Percentiles rank a stretch among this genome's conserved stretches.
Evolutionary conservation across 2,888 invertebrate species (phyloP).

Genomic region (Gymnosoma rotundatum): DNA sequence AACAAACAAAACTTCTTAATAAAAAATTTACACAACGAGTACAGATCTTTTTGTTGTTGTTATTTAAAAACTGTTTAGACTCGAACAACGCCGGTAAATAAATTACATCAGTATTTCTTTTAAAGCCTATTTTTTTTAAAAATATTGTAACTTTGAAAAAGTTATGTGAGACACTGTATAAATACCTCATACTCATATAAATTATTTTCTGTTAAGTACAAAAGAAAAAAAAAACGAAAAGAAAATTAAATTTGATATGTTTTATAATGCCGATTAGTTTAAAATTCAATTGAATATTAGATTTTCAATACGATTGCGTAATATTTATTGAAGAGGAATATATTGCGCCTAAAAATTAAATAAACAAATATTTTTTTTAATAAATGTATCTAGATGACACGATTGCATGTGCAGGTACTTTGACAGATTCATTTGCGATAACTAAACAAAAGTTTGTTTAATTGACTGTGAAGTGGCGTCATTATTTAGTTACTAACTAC

Average conservation of each 20-base stretch:
- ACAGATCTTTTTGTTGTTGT: too few species aligned
- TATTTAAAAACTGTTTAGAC: too few species aligned
- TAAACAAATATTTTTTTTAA: not conserved
- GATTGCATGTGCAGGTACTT: not conserved
- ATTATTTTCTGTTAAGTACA: not conserved
- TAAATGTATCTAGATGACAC: constrained; percentile 2
- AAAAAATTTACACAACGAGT: too few species aligned
- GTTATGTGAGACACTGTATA: not conserved
- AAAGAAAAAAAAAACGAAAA: not conserved
- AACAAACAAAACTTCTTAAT: too few species aligned
- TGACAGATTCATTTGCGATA: constrained; percentile 33
- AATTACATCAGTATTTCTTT: too few species aligned
- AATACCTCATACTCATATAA: not conserved
- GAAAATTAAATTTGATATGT: not conserved
- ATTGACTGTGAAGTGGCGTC: constrained; percentile 33
- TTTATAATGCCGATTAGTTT: constrained; percentile 1
- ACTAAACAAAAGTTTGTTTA: constrained; percentile 17
- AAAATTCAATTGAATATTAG: not conserved
- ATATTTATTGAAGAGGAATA: not conserved
- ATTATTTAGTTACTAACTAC: not conserved
- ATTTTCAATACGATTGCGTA: not conserved
- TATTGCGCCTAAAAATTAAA: constrained; percentile 16
- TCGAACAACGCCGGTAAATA: too few species aligned
- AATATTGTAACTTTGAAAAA: too few species aligned
- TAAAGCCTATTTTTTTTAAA: too few species aligned